These are phyloP conservation scores for Deilephila porcellus DNA, from an alignment of 2,888 invertebrate genomes.

Conservation along the genomic window DNA sequence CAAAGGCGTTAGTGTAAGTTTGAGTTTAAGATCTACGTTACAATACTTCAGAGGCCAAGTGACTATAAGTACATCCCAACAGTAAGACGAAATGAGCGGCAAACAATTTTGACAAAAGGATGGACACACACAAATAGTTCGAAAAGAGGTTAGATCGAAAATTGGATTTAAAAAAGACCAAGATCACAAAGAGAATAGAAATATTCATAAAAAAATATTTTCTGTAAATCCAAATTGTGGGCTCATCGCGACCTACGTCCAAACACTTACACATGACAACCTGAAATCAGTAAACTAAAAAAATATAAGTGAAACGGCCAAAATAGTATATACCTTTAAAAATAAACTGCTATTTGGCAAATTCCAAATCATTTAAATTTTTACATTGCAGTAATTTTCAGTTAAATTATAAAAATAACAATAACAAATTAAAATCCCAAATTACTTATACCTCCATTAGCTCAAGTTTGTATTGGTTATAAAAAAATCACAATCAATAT, in stretches of 20 bases:
- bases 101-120: conserved; percentile 20
- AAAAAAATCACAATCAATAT: not conserved
- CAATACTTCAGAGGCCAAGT: conserved; percentile 16
- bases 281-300: conserved; percentile 25
- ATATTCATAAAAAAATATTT: not conserved
- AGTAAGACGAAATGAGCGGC: conserved; percentile 25
- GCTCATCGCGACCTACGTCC: conserved; percentile 24
- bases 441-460: not conserved
- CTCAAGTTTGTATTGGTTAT: not conserved
- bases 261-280: conserved; percentile 22
- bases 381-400: not conserved
- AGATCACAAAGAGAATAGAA: conserved; percentile 8
- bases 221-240: conserved; percentile 18
- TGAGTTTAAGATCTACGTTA: conserved; percentile 15
- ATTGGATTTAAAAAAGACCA: conserved; percentile 16
- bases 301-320: conserved; percentile 13
- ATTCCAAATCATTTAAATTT: not conserved
- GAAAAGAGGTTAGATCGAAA: conserved; percentile 20
- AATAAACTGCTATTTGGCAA: not conserved
- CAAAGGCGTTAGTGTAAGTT: conserved; percentile 23
- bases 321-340: not conserved
- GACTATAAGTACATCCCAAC: conserved; percentile 9
- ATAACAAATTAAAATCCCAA: not conserved
- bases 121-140: conserved; percentile 19
- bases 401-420: not conserved